Base-by-base conservation (phyloP, 2,888 invertebrate genomes). In the Nomada lathburiana region DNA sequence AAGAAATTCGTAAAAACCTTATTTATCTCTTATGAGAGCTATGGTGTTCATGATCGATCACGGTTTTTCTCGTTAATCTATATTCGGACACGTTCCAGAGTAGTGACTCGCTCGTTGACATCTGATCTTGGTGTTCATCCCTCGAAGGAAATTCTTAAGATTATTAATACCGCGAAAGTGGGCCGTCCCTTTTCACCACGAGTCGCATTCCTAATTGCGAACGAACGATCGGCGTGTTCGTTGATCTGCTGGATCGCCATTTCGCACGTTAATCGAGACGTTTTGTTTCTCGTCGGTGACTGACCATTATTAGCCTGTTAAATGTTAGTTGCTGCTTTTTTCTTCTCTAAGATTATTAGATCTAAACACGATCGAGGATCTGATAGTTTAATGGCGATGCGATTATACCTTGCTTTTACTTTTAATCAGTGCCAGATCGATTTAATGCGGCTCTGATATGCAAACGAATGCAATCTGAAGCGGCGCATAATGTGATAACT, bases 21-120 rank as follows among this genome's bases (percentile, higher is more conserved):
- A 36, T 36, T 7, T 36, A 36, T 36, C 36, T 36, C 36, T 7
- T 36, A 5, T 7, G 36, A 36, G 7, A 47, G 16, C 16, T 47
- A 47, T 16, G 13, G 47, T 16, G 57, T 13, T 16, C 5, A n/a
- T 53, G 65, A 59, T 63, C 65, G 44, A 77, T 63, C 53, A 42
- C 44, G 64, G 53, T 42, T 73, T 65, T 65, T 70, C 65, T 62
- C 69, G 36, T 52, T 62, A n/a, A 55, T 29, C 62, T 74, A 82
- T 78, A 78, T 71, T 83, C 63, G 57, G 76, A 64, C 64, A 53
- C 72, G 29, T 52, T 64, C 20, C 53, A 5, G 0, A 2, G 36
- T 23, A 50, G 59, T 18, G 36, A 36, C 18, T 23, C n/a, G 10
- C 42, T 75, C 50, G 26, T 75, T 70, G 42, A 52, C 53, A 36